Conservation (phyloP, 2,113 vertebrate genomes). For the Oriolus oriolus region DNA sequence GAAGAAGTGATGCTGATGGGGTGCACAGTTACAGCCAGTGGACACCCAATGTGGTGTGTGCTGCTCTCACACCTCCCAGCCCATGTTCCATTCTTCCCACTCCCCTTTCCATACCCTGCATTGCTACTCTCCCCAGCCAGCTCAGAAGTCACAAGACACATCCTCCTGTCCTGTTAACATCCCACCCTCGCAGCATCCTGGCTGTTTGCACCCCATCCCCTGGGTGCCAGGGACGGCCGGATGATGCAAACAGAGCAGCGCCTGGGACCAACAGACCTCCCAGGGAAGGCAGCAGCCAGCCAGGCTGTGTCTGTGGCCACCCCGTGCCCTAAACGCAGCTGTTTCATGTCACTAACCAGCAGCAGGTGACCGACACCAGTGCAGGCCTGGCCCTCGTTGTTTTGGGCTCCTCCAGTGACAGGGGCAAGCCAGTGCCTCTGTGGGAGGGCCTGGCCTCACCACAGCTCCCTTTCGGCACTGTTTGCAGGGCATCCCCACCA, state of each 20-base stretch:
- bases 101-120: neutral
- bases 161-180: neutral
- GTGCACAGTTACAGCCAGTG: neutral
- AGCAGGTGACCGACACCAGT: neutral
- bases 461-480: rapidly evolving
- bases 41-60: rapidly evolving
- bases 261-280: neutral
- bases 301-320: neutral
- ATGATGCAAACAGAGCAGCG: neutral
- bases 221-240: rapidly evolving
- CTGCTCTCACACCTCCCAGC: neutral
- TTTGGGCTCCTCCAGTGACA: rapidly evolving
- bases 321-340: neutral
- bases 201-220: neutral
- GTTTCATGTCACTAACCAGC: neutral
- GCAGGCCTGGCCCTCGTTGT: neutral
- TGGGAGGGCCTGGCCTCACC: neutral
- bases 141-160: neutral
- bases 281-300: neutral
- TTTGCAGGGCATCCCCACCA: too few relatives aligned
- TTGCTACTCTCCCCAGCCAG: neutral
- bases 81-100: neutral
- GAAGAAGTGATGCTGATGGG: neutral
- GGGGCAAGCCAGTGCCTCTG: neutral
- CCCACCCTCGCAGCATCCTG: neutral